phyloP scores from a whole-genome alignment of 1,140 invertebrate species.

The Drosophila sturtevanti region DNA sequence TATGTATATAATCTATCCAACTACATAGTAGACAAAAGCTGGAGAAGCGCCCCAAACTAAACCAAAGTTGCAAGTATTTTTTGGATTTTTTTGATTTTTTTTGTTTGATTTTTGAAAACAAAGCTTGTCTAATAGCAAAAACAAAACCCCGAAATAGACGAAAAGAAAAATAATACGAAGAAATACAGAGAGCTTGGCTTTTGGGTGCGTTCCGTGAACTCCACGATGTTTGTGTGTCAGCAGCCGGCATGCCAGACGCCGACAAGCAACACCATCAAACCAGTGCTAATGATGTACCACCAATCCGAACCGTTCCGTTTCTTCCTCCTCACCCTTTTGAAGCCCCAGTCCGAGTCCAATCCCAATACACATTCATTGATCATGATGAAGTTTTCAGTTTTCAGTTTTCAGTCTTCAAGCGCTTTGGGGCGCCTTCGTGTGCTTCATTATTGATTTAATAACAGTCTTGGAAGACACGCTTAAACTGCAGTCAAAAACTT shows the following conservation, averaged over 20 bases:
- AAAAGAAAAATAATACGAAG: constrained; percentile 28
- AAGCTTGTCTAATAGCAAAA: constrained; percentile 60
- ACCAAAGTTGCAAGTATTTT: constrained; percentile 27
- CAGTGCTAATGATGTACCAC: constrained; percentile 71
- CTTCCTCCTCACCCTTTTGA: not conserved
- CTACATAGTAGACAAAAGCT: constrained; percentile 35
- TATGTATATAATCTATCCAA: constrained; percentile 14
- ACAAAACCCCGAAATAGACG: constrained; percentile 5
- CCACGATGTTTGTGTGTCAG: constrained; percentile 82
- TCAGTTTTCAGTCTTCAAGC: constrained; percentile 33
- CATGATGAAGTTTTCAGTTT: constrained; percentile 59
- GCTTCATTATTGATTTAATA: constrained; percentile 82
- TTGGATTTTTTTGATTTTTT: not conserved
- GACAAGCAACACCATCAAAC: constrained; percentile 43
- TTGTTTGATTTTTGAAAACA: constrained; percentile 30
- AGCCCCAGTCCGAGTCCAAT: not conserved
- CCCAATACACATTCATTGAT: constrained; percentile 32
- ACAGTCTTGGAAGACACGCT: constrained; percentile 78
- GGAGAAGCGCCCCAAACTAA: constrained; percentile 66
- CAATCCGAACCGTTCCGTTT: not conserved
- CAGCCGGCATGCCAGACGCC: constrained; percentile 65
- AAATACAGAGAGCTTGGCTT: constrained; percentile 70
- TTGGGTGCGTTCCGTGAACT: constrained; percentile 83
- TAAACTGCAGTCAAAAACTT: constrained; percentile 58
- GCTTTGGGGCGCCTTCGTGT: constrained; percentile 72